Percentiles rank a stretch among this genome's conserved stretches.
phyloP scores from a whole-genome alignment of 2,797 vertebrate genomes.

The Glossophaga mutica region DNA sequence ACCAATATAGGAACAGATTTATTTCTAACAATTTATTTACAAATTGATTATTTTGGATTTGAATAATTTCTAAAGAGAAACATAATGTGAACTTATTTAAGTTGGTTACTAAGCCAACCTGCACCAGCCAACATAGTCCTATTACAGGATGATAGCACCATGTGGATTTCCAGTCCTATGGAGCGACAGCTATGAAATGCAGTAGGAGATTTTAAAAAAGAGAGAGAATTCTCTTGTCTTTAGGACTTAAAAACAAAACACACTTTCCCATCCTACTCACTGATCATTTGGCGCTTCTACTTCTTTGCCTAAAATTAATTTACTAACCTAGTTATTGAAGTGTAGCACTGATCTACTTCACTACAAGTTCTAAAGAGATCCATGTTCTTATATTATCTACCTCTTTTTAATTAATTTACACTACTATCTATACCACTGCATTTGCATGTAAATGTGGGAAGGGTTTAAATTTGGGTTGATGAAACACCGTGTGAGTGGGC shows the following conservation, averaged over 20 bases:
- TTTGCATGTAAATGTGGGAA: neutral
- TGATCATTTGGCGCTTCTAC: neutral
- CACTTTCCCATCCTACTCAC: neutral
- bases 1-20: neutral
- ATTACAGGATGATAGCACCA: neutral
- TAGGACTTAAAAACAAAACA: neutral
- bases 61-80: neutral
- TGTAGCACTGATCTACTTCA: neutral
- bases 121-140: neutral
- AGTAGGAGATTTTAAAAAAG: neutral
- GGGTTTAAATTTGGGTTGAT: neutral
- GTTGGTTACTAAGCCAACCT: neutral
- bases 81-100: neutral
- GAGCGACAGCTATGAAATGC: neutral
- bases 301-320: neutral
- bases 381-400: neutral
- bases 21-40: neutral
- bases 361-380: neutral
- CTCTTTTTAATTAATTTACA: neutral
- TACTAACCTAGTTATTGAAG: neutral
- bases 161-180: neutral
- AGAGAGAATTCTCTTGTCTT: neutral
- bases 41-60: neutral
- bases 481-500: fast-evolving
- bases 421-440: neutral